phyloP scores from a whole-genome alignment of 2,797 vertebrate genomes.

The Tolypeutes matacus region DNA sequence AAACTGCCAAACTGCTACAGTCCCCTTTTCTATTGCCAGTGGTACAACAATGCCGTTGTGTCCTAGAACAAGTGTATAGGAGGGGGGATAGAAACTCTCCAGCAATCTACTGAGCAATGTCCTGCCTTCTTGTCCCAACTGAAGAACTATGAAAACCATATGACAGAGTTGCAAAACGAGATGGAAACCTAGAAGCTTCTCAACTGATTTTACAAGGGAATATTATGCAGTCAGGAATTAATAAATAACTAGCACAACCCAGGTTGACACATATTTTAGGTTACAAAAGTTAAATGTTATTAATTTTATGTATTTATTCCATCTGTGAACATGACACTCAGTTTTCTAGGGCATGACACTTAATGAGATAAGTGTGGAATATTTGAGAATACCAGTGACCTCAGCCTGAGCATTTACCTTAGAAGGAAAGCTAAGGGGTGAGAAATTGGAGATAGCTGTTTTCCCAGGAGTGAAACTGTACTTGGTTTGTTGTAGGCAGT shows the following conservation, averaged over 20 bases:
- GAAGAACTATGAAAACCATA: background rate
- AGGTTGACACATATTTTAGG: background rate
- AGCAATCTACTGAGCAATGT: background rate
- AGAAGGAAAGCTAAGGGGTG: background rate
- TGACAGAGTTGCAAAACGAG: background rate
- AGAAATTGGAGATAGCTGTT: background rate
- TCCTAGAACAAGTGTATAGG: background rate
- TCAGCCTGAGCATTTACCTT: background rate
- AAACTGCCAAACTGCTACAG: too few species aligned
- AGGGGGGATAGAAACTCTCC: background rate
- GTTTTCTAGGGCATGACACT: background rate
- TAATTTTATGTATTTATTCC: background rate
- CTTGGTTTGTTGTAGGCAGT: background rate
- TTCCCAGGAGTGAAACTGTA: background rate
- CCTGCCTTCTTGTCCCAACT: background rate
- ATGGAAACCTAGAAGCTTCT: background rate
- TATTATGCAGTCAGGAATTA: background rate
- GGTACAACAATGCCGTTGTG: background rate
- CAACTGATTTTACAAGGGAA: background rate
- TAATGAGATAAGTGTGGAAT: background rate
- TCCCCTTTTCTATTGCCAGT: background rate
- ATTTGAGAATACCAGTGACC: background rate
- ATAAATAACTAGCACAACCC: background rate
- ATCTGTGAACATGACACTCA: background rate
- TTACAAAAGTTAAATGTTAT: background rate